These are phyloP conservation scores for Drosophila affinis DNA, from an alignment of 2,888 invertebrate species.

Conservation along the genomic window DNA sequence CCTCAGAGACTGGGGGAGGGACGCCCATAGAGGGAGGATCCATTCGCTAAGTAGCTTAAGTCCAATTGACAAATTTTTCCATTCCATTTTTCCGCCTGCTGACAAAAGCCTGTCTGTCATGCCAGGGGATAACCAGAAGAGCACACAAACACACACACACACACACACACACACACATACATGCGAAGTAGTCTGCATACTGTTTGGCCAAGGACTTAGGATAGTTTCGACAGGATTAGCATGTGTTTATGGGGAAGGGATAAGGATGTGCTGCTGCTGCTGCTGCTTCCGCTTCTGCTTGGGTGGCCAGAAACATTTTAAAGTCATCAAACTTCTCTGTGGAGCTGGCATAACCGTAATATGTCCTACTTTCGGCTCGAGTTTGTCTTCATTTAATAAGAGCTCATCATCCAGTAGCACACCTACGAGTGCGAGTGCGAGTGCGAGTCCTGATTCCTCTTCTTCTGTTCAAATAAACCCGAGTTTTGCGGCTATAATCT, in stretches of 20 bases:
- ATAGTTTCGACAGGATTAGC: constrained; percentile 40
- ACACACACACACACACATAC: background rate
- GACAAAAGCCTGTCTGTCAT: constrained; percentile 23
- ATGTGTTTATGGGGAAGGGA: constrained; percentile 17
- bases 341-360: too few relatives aligned
- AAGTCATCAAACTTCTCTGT: background rate
- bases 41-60: constrained; percentile 46
- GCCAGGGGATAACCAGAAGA: background rate
- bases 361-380: background rate
- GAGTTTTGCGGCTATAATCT: constrained; percentile 42
- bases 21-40: constrained; percentile 2
- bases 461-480: constrained; percentile 17
- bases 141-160: too few relatives aligned
- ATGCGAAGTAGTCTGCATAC: background rate
- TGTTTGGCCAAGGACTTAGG: constrained; percentile 28
- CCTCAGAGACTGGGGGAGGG: constrained; percentile 10
- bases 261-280: background rate
- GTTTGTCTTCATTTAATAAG: background rate
- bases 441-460: too few relatives aligned
- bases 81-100: constrained; percentile 4
- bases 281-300: too few relatives aligned
- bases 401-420: background rate
- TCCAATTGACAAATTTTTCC: constrained; percentile 35
- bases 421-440: background rate
- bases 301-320: background rate